A percentile compares a stretch with the other conserved stretches of the same genome.
Conservation (phyloP, 1,140 invertebrate species). For the Bemisia tabaci region DNA sequence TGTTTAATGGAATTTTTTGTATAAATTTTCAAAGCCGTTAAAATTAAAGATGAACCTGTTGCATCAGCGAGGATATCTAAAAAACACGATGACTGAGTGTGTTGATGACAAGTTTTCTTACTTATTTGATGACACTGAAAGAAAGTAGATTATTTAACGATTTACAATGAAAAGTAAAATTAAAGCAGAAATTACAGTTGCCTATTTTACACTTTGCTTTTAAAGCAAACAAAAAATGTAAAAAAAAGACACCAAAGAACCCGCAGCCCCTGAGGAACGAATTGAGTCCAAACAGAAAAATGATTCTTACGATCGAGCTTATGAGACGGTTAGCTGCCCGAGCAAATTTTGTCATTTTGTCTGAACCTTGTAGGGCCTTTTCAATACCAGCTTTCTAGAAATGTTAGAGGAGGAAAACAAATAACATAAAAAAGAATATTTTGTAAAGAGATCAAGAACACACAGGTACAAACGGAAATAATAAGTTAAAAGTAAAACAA, state of each 20-base stretch:
- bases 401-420: constrained; percentile 9
- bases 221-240: too few species aligned
- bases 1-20: too few species aligned
- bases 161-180: constrained; percentile 3
- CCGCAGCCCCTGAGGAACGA: neutral
- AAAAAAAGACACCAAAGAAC: too few species aligned
- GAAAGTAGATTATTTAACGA: constrained; percentile 5
- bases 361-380: constrained; percentile 28
- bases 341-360: constrained; percentile 29
- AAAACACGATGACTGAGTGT: too few species aligned
- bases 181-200: constrained; percentile 7
- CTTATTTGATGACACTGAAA: neutral
- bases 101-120: neutral
- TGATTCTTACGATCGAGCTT: constrained; percentile 25
- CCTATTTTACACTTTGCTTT: constrained; percentile 10
- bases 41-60: too few species aligned
- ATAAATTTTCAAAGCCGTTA: too few species aligned
- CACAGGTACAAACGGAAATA: constrained; percentile 5
- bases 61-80: too few species aligned
- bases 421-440: neutral
- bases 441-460: neutral
- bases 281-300: neutral
- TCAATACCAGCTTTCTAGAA: constrained; percentile 31
- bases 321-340: constrained; percentile 26
- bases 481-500: constrained; percentile 1